Conservation (phyloP, 2,113 vertebrate genomes). For the Hippopotamus amphibius region DNA sequence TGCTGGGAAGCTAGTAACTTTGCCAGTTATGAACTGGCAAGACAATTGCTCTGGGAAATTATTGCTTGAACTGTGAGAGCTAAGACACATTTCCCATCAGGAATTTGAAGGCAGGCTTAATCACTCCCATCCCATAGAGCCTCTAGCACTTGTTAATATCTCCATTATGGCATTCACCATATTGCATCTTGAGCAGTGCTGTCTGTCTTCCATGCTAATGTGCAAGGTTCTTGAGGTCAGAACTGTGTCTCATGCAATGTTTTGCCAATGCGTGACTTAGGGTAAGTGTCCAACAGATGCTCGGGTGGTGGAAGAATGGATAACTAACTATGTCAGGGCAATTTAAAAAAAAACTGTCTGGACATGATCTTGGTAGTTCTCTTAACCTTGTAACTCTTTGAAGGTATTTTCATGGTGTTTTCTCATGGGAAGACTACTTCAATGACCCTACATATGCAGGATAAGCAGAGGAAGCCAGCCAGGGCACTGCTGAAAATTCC, state of each 20-base stretch:
- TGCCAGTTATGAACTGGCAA: background rate
- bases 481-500: background rate
- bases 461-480: background rate
- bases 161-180: background rate
- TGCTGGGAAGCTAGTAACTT: slow-evolving; percentile 20
- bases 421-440: background rate
- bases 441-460: background rate
- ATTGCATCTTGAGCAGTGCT: background rate
- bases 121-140: background rate
- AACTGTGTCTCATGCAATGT: background rate
- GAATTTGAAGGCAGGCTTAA: slow-evolving; percentile 30
- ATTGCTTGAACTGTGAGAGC: slow-evolving; percentile 23
- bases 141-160: background rate
- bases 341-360: background rate
- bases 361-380: background rate
- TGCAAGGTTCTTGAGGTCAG: background rate
- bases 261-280: background rate
- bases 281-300: background rate
- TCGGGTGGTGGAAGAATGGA: background rate
- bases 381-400: background rate
- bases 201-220: background rate
- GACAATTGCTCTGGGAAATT: slow-evolving; percentile 14
- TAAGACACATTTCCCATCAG: slow-evolving; percentile 14
- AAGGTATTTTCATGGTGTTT: background rate
- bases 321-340: background rate